Evolutionary conservation across 2,797 vertebrate genomes (phyloP).

Genomic region (Lagodon rhomboides): DNA sequence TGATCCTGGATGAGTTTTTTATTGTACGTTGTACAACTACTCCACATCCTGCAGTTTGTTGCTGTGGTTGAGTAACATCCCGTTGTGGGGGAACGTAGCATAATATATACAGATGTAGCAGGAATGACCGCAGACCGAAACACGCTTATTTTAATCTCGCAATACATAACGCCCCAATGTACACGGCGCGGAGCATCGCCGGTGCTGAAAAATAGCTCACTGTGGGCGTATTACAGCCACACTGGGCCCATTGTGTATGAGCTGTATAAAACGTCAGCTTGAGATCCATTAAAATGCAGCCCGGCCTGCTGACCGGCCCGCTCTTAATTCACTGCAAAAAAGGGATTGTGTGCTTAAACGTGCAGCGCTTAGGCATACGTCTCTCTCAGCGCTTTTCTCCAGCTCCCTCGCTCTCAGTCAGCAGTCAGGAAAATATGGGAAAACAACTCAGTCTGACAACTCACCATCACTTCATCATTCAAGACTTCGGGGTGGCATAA

Average conservation of each 20-base stretch:
- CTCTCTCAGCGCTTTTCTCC: conserved; percentile 15
- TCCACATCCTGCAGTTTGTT: conserved; percentile 37
- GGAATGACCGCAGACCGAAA: conserved; percentile 50
- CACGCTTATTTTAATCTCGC: conserved; percentile 61
- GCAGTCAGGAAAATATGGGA: conserved; percentile 21
- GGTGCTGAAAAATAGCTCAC: conserved; percentile 66
- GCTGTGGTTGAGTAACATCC: conserved; percentile 43
- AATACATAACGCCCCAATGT: conserved; percentile 45
- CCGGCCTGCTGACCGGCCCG: conserved; percentile 46
- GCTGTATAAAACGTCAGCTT: conserved; percentile 65
- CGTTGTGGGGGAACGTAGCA: conserved; percentile 24
- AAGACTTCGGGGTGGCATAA: conserved; percentile 48
- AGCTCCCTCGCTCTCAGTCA: conserved; percentile 21
- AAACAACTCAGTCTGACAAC: conserved; percentile 28
- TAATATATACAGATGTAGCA: conserved; percentile 57
- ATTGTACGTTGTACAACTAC: conserved; percentile 19
- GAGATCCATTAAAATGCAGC: conserved; percentile 72
- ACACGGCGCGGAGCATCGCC: conserved; percentile 45
- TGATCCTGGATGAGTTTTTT: conserved; percentile 37
- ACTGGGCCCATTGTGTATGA: conserved; percentile 69
- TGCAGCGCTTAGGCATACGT: conserved; percentile 31
- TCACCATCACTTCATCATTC: conserved; percentile 56
- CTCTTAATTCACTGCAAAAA: conserved; percentile 60
- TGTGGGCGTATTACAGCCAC: conserved; percentile 68
- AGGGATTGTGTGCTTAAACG: conserved; percentile 54